Conservation (phyloP, 2,888 invertebrate species). For the Spisula solida region DNA sequence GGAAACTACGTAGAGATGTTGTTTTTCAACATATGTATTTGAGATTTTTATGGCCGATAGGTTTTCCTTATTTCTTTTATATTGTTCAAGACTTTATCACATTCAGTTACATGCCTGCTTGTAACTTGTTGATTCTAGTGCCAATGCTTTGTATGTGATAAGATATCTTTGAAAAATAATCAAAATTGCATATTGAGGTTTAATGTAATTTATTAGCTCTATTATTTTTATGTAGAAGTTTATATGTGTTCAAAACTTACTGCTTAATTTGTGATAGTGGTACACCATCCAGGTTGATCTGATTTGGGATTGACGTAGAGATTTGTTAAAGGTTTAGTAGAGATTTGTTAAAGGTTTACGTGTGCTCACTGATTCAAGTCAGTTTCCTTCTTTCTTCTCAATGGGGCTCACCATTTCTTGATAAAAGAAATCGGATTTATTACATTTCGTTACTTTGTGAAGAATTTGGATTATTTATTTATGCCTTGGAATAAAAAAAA, state of each 20-base stretch:
- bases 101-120: not conserved
- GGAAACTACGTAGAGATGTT: conserved; percentile 20
- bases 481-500: not conserved
- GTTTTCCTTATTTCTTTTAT: not conserved
- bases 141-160: conserved; percentile 2
- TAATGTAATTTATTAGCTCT: conserved; percentile 12
- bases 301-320: conserved; percentile 1
- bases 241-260: not conserved
- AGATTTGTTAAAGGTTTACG: not conserved
- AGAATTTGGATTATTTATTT: not conserved
- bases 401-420: not conserved
- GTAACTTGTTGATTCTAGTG: not conserved
- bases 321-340: not conserved
- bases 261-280: not conserved
- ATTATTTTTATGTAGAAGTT: conserved; percentile 1
- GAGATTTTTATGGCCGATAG: conserved; percentile 14
- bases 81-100: not conserved
- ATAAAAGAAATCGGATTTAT: not conserved
- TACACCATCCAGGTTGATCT: not conserved
- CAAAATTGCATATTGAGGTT: not conserved
- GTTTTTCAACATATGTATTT: conserved; percentile 17
- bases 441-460: not conserved
- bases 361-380: not conserved
- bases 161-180: not conserved
- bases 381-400: not conserved